A percentile compares a stretch with the other conserved stretches of the same genome.
Conservation (phyloP, 2,888 invertebrate species). For the Strigamia transsilvanica region DNA sequence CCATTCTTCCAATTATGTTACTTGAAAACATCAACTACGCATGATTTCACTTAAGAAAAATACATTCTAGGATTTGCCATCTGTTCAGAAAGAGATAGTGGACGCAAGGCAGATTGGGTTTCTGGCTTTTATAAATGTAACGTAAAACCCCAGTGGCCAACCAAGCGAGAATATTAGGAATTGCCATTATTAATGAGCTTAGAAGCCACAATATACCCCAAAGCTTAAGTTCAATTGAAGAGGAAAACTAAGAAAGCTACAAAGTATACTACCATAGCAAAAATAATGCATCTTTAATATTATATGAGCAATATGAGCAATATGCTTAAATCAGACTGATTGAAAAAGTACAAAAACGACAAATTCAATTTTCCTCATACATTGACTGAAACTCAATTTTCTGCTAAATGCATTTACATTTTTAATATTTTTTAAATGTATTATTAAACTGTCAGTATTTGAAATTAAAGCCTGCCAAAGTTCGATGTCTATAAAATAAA, state of each 20-base stretch:
- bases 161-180: conserved; percentile 14
- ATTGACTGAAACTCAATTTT: conserved; percentile 19
- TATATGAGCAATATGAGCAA: neutral
- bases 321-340: no score
- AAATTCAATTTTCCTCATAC: neutral
- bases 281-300: neutral
- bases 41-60: neutral
- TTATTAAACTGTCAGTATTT: neutral
- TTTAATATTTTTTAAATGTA: neutral
- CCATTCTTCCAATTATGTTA: neutral
- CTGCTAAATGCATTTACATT: conserved; percentile 10
- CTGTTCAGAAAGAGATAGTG: conserved; percentile 6
- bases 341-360: neutral
- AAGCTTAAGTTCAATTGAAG: neutral
- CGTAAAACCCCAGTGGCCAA: neutral
- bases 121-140: neutral
- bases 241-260: neutral
- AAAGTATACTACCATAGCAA: neutral
- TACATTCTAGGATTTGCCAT: conserved; percentile 32
- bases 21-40: neutral
- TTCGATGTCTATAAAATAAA: neutral
- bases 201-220: neutral
- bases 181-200: conserved; percentile 5
- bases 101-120: conserved; percentile 14
- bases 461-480: neutral